phyloP scores from a whole-genome alignment of 2,113 vertebrate species.

The Taurulus bubalis region DNA sequence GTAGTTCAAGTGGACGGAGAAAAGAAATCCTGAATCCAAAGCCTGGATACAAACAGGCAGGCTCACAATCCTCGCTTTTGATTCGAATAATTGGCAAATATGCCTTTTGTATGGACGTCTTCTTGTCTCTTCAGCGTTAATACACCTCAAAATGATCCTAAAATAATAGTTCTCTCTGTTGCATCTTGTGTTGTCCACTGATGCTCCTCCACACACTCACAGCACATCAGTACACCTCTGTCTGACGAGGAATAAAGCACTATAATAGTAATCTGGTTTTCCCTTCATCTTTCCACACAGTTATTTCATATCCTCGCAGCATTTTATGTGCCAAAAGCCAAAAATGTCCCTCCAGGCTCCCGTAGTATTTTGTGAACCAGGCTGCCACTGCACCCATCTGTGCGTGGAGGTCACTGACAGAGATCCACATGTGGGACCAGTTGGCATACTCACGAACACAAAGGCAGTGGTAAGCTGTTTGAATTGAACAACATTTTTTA shows the following conservation, averaged over 20 bases:
- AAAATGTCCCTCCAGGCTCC: background rate
- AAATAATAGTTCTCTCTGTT: background rate
- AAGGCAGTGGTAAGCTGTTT: background rate
- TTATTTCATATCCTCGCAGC: background rate
- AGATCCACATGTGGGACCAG: background rate
- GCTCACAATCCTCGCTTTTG: background rate
- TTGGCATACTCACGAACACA: background rate
- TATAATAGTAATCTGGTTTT: background rate
- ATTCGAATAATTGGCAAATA: background rate
- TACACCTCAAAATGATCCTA: no score
- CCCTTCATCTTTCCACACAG: background rate
- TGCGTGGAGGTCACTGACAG: background rate
- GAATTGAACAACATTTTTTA: background rate
- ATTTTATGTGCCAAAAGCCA: background rate
- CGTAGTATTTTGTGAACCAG: background rate
- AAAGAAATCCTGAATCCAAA: background rate
- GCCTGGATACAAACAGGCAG: background rate
- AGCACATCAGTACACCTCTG: no score
- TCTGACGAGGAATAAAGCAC: background rate
- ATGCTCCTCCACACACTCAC: background rate
- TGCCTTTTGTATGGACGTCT: background rate
- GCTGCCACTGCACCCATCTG: background rate
- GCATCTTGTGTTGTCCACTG: background rate
- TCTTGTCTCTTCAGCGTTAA: background rate
- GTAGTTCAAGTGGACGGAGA: background rate